Base-by-base conservation (phyloP, 2,797 vertebrate species). In the Sphenopsis melanotis region DNA sequence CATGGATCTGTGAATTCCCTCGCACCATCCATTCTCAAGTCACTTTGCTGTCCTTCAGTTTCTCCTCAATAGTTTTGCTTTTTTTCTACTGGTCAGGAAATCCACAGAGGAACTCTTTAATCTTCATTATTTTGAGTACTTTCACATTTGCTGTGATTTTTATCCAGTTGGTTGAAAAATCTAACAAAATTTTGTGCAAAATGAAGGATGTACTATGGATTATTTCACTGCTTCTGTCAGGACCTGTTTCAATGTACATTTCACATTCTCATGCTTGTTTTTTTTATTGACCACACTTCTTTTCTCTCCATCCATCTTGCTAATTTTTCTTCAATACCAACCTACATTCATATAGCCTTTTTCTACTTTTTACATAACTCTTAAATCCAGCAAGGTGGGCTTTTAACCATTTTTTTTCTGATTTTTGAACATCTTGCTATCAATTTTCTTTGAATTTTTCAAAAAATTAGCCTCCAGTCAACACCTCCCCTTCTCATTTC, bases 361-460 rank as follows among this genome's bases (percentile, higher is more conserved):
- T 71, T 3, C 10, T 71, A 15, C 2, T 88, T 83, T 65, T 60
- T 16, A 53, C 5, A 30, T 59, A 61, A 34, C 5, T 37, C 32
- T 57, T 41, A 76, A 52, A 65, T 56, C 1, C 5, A 49, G 6
- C 12, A 6, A 3, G 2, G 0, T 2, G 3, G 5, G 0, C n/a
- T 1, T 55, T 42, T n/a, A 59, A 10, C 20, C 1, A 20, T 21
- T 66, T 63, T 42, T 21, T 3, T 20, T 2, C 7, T 32, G 3
- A 23, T 56, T 76, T 19, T 74, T 57, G 20, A 56, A 68, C 2
- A 34, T 21, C 26, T 44, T 52, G 34, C 13, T 16, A 32, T 7
- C 2, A 5, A 34, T 42, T 82, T 11, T 39, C 4, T 82, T 83
- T 24, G 3, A 52, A 6, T 37, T 68, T 70, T 71, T 41, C 4